A percentile compares a stretch with the other conserved stretches of the same genome.
Evolutionary conservation across 1,140 invertebrate species (phyloP).

Genomic region (Thaumatotibia leucotreta): DNA sequence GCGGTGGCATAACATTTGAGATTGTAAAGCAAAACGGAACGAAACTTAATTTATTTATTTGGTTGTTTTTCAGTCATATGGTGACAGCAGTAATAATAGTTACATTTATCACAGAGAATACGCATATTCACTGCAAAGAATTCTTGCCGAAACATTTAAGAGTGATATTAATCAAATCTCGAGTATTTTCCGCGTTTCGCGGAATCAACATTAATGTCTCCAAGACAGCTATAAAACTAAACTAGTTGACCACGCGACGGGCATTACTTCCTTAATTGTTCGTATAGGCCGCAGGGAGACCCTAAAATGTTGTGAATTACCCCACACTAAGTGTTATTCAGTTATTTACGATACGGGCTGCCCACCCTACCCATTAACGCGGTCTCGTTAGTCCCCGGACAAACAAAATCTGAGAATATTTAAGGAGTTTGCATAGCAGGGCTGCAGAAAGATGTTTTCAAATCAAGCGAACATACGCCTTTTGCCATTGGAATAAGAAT

Average conservation of each 20-base stretch:
- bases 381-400: slow-evolving; percentile 9
- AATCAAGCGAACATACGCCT: background rate
- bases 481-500: background rate
- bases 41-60: too few relatives aligned
- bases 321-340: slow-evolving; percentile 16
- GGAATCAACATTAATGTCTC: background rate
- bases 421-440: background rate
- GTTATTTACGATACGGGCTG: slow-evolving; percentile 14
- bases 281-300: slow-evolving; percentile 13
- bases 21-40: too few relatives aligned
- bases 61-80: too few relatives aligned
- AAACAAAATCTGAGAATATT: slow-evolving; percentile 12
- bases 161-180: too few relatives aligned
- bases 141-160: too few relatives aligned
- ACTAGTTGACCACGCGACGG: slow-evolving; percentile 14
- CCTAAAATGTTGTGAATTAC: slow-evolving; percentile 18
- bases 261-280: slow-evolving; percentile 14
- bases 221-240: slow-evolving; percentile 15
- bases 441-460: background rate
- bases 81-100: too few relatives aligned
- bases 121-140: too few relatives aligned
- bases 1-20: background rate
- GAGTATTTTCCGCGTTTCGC: background rate
- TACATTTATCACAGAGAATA: too few relatives aligned
- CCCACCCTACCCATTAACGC: slow-evolving; percentile 14